Evolutionary conservation across 1,140 invertebrate species (phyloP).

Genomic region (Drosophila baimaii): DNA sequence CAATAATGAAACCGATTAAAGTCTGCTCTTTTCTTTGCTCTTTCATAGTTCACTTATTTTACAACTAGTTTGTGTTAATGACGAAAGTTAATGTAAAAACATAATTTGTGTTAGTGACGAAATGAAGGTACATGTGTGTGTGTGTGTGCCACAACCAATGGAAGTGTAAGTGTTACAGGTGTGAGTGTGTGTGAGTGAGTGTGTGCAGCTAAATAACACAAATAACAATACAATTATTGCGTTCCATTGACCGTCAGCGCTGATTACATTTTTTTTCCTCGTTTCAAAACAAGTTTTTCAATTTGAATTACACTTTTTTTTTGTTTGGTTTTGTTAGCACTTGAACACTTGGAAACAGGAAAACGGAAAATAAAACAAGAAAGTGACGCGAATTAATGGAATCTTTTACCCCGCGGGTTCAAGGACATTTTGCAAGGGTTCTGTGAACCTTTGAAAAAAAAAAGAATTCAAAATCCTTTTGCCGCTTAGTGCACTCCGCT

Average conservation of each 20-base stretch:
- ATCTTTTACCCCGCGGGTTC: constrained; percentile 16
- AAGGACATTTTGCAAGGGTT: constrained; percentile 26
- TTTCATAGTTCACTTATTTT: constrained; percentile 40
- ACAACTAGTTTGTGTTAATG: constrained; percentile 55
- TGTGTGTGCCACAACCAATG: constrained; percentile 44
- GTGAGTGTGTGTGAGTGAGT: constrained; percentile 12
- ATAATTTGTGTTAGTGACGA: constrained; percentile 25
- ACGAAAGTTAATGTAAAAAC: constrained; percentile 49
- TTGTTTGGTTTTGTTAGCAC: constrained; percentile 19
- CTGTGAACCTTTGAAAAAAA: neutral
- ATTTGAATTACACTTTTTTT: constrained; percentile 39
- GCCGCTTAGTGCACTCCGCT: neutral
- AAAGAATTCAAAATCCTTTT: neutral
- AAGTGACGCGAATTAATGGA: constrained; percentile 42
- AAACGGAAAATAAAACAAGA: constrained; percentile 31
- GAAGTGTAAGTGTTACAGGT: neutral
- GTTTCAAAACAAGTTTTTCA: constrained; percentile 31
- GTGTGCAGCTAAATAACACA: constrained; percentile 40
- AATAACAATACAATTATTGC: constrained; percentile 44
- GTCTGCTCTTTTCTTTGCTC: constrained; percentile 17
- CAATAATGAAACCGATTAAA: constrained; percentile 71
- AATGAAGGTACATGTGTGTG: constrained; percentile 8
- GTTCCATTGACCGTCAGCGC: constrained; percentile 53
- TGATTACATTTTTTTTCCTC: constrained; percentile 26
- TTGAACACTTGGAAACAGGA: constrained; percentile 24